Conservation (phyloP, 35 echinoderm and acorn worm species). For the Ophiothrix spiculata region DNA sequence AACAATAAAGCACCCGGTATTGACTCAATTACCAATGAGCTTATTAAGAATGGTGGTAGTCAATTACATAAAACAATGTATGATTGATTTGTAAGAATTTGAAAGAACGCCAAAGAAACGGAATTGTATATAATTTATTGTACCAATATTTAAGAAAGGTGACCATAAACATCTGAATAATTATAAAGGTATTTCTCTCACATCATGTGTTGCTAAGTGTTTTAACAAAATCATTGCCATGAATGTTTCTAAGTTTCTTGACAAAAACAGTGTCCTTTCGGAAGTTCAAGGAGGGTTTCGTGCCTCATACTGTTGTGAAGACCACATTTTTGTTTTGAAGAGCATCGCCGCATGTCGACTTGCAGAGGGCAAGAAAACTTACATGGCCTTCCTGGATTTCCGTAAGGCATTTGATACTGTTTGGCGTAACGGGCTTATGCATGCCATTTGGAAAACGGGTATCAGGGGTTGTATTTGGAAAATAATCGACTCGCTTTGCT, state of each 20-base stretch:
- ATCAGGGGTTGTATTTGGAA: neutral
- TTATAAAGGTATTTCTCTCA: neutral
- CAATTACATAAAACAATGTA: neutral
- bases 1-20: neutral
- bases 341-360: neutral
- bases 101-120: neutral
- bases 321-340: neutral
- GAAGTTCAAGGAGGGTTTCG: neutral
- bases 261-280: neutral
- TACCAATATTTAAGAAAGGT: no score
- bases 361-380: neutral
- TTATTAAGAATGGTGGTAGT: neutral
- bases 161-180: no score
- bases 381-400: neutral
- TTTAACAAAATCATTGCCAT: neutral
- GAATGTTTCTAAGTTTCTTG: neutral
- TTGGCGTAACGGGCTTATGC: neutral
- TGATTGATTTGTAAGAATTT: neutral
- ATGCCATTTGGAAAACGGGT: neutral
- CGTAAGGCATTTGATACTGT: neutral
- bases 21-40: no score
- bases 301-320: neutral
- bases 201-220: neutral
- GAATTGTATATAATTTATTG: neutral
- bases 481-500: neutral